phyloP scores from a whole-genome alignment of 2,113 vertebrate genomes.

The Accipiter virgatus region DNA sequence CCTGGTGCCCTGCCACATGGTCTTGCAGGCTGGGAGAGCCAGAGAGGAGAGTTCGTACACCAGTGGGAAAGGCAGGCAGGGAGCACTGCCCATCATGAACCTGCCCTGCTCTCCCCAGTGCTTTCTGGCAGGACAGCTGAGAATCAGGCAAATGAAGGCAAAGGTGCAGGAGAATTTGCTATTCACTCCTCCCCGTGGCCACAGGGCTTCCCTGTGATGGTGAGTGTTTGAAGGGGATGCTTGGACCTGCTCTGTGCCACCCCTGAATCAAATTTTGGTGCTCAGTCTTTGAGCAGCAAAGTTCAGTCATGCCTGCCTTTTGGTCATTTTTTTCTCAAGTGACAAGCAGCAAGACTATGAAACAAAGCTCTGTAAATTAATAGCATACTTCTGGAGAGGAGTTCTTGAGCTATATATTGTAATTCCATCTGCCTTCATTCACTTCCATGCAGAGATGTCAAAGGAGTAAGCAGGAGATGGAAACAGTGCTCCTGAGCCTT shows the following conservation, averaged over 20 bases:
- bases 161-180: neutral
- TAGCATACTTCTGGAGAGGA: neutral
- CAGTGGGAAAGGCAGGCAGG: neutral
- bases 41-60: neutral
- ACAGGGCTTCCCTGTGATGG: neutral
- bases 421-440: neutral
- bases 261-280: neutral
- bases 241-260: neutral
- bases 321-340: neutral
- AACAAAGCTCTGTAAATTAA: neutral
- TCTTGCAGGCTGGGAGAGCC: neutral
- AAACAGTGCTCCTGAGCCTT: neutral
- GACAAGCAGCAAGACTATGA: neutral
- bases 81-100: accelerated
- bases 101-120: neutral
- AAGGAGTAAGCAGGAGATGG: neutral
- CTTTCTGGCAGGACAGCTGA: neutral
- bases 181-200: neutral
- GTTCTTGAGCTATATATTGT: neutral
- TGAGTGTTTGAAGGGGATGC: neutral
- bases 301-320: neutral
- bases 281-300: neutral
- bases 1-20: neutral
- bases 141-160: neutral
- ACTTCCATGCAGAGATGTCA: neutral